A percentile compares a stretch with the other conserved stretches of the same genome.
Evolutionary conservation across 2,797 vertebrate genomes (phyloP).

Genomic region (Columba guinea): DNA sequence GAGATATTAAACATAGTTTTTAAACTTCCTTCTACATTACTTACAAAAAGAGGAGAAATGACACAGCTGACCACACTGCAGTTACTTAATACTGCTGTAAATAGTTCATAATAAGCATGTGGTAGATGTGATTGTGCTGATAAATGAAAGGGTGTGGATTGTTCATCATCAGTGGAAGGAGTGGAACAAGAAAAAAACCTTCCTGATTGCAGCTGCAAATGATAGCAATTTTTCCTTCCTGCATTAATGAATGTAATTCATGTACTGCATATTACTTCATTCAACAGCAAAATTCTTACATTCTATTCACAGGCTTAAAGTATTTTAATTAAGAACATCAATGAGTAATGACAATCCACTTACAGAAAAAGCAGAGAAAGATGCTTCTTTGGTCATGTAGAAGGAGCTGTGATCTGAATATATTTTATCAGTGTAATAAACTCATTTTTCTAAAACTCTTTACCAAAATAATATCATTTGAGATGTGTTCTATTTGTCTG

Average conservation of each 20-base stretch:
- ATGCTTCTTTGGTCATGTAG: conserved; percentile 42
- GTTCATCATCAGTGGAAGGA: conserved; percentile 20
- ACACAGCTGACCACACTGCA: conserved; percentile 28
- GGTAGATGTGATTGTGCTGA: background rate
- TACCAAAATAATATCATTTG: conserved; percentile 8
- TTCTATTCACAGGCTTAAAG: conserved; percentile 61
- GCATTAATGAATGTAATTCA: conserved; percentile 41
- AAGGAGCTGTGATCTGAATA: conserved; percentile 17
- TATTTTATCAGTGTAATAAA: background rate
- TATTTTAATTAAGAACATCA: conserved; percentile 68
- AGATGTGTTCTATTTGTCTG: background rate
- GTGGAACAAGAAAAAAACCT: background rate
- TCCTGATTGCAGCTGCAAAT: conserved; percentile 47
- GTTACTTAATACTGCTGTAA: conserved; percentile 23
- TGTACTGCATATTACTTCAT: conserved; percentile 57
- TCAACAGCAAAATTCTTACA: conserved; percentile 61
- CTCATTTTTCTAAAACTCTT: background rate
- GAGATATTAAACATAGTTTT: background rate
- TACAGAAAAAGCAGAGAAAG: conserved; percentile 54
- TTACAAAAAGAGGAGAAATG: conserved; percentile 14
- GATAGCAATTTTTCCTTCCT: conserved; percentile 51
- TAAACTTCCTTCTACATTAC: background rate
- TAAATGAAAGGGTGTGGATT: conserved; percentile 37
- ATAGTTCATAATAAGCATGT: conserved; percentile 41
- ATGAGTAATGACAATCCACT: conserved; percentile 49